A percentile compares a stretch with the other conserved stretches of the same genome.
phyloP scores from a whole-genome alignment of 2,888 invertebrate genomes.

The Disparrhopalites patrizii region DNA sequence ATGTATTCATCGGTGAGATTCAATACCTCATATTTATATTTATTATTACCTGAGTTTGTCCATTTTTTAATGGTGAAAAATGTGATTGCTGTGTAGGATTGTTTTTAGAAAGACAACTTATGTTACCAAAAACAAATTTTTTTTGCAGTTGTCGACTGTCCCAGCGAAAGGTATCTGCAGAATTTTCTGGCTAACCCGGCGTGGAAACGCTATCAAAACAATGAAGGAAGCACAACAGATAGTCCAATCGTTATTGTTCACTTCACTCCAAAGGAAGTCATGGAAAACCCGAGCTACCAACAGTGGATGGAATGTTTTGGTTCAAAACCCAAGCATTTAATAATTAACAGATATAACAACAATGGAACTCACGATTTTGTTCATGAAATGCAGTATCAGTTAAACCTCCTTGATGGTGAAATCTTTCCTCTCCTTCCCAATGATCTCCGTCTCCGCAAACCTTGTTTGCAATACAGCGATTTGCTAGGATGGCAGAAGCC shows the following conservation, averaged over 20 bases:
- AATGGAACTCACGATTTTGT: conserved; percentile 72
- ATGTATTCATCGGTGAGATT: no score
- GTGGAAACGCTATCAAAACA: conserved; percentile 52
- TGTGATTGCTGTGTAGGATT: no score
- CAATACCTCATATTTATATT: neutral
- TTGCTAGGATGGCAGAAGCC: conserved; percentile 51
- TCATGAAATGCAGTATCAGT: conserved; percentile 74
- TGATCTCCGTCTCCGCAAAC: no score
- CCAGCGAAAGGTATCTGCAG: conserved; percentile 66
- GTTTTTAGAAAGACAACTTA: no score
- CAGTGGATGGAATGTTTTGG: conserved; percentile 72
- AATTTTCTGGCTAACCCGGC: conserved; percentile 57
- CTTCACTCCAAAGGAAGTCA: conserved; percentile 69
- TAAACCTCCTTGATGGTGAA: conserved; percentile 68
- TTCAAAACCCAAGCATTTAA: conserved; percentile 65
- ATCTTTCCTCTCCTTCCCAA: conserved; percentile 75
- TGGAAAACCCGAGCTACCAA: conserved; percentile 63
- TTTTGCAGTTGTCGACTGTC: conserved; percentile 75
- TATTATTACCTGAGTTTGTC: neutral
- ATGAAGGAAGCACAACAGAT: neutral
- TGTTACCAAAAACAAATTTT: no score
- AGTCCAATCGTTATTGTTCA: conserved; percentile 64
- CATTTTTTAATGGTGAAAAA: no score
- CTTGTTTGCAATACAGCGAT: no score
- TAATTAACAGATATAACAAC: conserved; percentile 67